Percentiles rank a stretch among this genome's conserved stretches.
These are phyloP conservation scores for Brachyrhaphis roseni DNA, from an alignment of 2,797 vertebrate genomes.

Conservation along the genomic window DNA sequence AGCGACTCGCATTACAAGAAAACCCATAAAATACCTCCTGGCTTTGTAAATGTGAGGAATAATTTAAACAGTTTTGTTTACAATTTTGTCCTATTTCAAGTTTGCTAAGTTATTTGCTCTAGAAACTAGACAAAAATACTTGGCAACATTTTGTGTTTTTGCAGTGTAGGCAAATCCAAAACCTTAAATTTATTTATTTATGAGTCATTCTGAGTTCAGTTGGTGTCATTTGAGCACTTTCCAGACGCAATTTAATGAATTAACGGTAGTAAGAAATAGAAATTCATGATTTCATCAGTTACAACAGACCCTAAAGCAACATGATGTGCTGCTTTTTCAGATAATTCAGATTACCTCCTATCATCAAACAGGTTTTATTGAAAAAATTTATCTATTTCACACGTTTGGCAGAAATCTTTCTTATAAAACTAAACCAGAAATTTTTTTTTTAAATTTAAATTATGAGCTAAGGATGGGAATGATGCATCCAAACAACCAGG, in stretches of 20 bases:
- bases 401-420: no score
- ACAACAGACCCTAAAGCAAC: neutral
- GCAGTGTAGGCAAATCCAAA: neutral
- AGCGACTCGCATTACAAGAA: neutral
- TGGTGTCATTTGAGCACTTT: neutral
- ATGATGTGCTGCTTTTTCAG: no score
- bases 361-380: no score
- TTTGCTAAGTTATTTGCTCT: no score
- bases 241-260: neutral
- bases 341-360: no score
- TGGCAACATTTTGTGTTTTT: no score
- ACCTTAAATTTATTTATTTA: neutral
- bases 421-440: no score
- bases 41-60: slow-evolving; percentile 4
- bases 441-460: no score
- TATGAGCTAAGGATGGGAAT: no score
- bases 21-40: neutral
- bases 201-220: neutral
- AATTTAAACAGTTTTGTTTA: neutral
- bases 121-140: no score
- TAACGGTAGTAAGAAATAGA: neutral
- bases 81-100: neutral
- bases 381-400: no score
- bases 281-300: neutral
- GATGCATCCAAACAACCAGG: no score